phyloP scores from a whole-genome alignment of 1,140 invertebrate genomes.

The Zaprionus kolodkinae region DNA sequence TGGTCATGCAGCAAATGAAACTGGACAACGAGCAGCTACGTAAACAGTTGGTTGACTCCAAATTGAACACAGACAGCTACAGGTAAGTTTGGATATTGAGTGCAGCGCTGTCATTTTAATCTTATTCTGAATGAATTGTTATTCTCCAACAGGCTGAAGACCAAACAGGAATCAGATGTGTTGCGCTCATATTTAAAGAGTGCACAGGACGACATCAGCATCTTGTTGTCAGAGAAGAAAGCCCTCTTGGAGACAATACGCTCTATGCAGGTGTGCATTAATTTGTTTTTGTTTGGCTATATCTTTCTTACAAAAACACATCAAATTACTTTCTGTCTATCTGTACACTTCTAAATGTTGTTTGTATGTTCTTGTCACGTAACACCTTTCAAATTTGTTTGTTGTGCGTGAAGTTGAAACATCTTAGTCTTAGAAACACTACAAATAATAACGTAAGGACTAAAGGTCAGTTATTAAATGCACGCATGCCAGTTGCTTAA shows the following conservation, averaged over 20 bases:
- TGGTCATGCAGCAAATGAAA: slow-evolving; percentile 85
- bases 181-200: slow-evolving; percentile 87
- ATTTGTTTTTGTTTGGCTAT: neutral
- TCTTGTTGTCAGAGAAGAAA: slow-evolving; percentile 89
- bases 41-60: slow-evolving; percentile 86
- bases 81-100: slow-evolving; percentile 73
- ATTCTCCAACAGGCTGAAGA: slow-evolving; percentile 81
- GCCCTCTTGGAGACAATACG: slow-evolving; percentile 88
- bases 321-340: slow-evolving; percentile 23
- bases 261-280: slow-evolving; percentile 86
- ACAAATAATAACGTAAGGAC: slow-evolving; percentile 79
- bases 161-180: slow-evolving; percentile 87
- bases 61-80: slow-evolving; percentile 88
- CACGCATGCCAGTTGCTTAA: slow-evolving; percentile 53
- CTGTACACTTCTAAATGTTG: slow-evolving; percentile 59
- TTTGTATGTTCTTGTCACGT: slow-evolving; percentile 52
- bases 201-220: slow-evolving; percentile 90
- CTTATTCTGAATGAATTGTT: neutral
- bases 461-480: slow-evolving; percentile 73
- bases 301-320: slow-evolving; percentile 22
- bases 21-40: slow-evolving; percentile 88
- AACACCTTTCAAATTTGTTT: slow-evolving; percentile 55
- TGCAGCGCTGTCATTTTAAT: too few relatives aligned
- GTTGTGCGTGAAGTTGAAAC: slow-evolving; percentile 71
- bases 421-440: slow-evolving; percentile 71